Conservation (phyloP, 2,888 invertebrate species). For the Teleiodes luculella region DNA sequence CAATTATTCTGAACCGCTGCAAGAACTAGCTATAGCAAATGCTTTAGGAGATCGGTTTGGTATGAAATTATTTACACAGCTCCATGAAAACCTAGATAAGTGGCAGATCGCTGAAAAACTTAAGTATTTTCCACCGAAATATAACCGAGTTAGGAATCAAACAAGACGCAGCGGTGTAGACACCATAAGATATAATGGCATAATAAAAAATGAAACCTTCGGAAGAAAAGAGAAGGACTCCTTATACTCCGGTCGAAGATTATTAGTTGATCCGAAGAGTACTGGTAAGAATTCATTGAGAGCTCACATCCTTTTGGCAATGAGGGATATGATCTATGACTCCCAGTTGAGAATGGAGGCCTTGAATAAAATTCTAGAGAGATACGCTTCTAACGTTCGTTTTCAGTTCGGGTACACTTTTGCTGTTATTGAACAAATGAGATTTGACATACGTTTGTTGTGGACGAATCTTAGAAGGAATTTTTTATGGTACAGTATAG, state of each 20-base stretch:
- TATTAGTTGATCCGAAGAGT: neutral
- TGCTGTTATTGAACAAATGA: neutral
- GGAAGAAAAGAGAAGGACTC: too few relatives aligned
- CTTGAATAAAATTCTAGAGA: neutral
- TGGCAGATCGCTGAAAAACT: neutral
- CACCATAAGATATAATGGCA: too few relatives aligned
- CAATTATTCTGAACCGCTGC: neutral
- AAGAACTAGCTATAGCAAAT: neutral
- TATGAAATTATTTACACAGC: neutral
- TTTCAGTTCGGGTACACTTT: neutral
- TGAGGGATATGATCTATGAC: neutral
- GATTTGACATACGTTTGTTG: neutral
- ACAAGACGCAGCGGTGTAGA: too few relatives aligned
- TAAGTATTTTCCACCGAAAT: neutral
- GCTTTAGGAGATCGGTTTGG: neutral
- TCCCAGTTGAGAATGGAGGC: neutral
- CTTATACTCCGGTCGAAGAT: neutral
- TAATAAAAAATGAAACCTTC: too few relatives aligned
- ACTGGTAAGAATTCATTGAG: neutral
- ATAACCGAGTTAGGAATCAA: neutral
- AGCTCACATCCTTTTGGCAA: neutral
- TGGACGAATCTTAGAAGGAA: neutral
- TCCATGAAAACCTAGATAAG: neutral
- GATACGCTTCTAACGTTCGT: neutral
- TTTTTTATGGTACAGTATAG: neutral